These are phyloP conservation scores for Xenentodon cancila DNA, from an alignment of 2,797 vertebrate genomes.

Conservation along the genomic window DNA sequence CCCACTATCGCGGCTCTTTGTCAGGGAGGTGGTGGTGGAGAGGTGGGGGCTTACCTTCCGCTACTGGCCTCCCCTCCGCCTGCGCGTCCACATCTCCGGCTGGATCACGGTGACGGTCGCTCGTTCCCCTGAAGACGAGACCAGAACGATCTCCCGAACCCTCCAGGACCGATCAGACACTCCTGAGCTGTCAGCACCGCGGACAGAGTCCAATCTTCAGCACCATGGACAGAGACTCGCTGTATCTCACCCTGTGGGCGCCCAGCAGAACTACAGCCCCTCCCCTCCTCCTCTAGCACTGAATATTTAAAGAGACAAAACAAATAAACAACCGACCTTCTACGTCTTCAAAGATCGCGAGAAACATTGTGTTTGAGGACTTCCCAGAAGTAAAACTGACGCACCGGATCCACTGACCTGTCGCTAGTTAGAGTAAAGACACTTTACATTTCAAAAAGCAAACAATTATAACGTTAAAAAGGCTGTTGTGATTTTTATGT, in stretches of 20 bases:
- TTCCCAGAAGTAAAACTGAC: no score
- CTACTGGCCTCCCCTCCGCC: conserved; percentile 83
- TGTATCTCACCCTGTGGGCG: conserved; percentile 45
- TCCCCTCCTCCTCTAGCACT: neutral
- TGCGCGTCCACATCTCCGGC: conserved; percentile 89
- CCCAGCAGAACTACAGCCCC: conserved; percentile 26
- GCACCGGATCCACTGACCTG: no score
- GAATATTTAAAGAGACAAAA: no score
- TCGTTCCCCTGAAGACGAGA: neutral
- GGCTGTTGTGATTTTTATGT: no score
- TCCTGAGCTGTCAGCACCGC: conserved; percentile 62
- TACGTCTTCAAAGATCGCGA: no score
- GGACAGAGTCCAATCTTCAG: conserved; percentile 79
- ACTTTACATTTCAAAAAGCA: no score
- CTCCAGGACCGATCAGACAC: conserved; percentile 6
- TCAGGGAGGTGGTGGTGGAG: conserved; percentile 83
- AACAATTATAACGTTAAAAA: no score
- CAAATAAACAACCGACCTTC: no score
- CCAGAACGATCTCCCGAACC: neutral
- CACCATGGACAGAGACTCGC: conserved; percentile 81
- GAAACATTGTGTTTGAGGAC: no score
- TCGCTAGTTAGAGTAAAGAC: no score
- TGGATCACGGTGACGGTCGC: conserved; percentile 75
- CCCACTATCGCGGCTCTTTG: conserved; percentile 80
- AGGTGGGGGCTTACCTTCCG: conserved; percentile 89